Percentiles rank a stretch among this genome's conserved stretches.
phyloP scores from a whole-genome alignment of 2,113 vertebrate genomes.

The Callionymus lyra region DNA sequence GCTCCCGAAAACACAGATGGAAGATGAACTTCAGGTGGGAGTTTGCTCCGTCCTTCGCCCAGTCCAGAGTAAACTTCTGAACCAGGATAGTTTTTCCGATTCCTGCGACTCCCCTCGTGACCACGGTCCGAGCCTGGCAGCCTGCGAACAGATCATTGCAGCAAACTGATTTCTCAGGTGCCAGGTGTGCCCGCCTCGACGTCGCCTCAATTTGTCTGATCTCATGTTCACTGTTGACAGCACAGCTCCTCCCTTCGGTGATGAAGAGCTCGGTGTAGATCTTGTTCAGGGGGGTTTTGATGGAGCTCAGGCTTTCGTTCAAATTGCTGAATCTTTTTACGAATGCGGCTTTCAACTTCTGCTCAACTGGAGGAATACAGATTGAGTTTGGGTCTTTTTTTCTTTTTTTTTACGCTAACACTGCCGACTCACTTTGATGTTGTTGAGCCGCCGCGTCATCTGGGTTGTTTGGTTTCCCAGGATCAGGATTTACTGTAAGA shows the following conservation, averaged over 20 bases:
- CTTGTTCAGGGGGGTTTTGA: constrained; percentile 28
- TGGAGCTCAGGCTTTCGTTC: constrained; percentile 5
- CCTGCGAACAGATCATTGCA: constrained; percentile 38
- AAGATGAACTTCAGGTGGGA: constrained; percentile 41
- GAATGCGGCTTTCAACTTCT: constrained; percentile 26
- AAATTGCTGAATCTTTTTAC: constrained; percentile 34
- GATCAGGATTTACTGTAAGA: too few relatives aligned
- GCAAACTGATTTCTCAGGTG: constrained; percentile 38
- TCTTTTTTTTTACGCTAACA: too few relatives aligned
- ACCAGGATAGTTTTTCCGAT: constrained; percentile 48
- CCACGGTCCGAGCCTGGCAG: constrained; percentile 22
- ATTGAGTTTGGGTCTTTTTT: too few relatives aligned
- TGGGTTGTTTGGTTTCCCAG: too few relatives aligned
- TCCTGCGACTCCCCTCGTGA: constrained; percentile 53
- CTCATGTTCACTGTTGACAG: constrained; percentile 48
- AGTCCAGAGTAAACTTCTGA: constrained; percentile 50
- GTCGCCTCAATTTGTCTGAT: constrained; percentile 38
- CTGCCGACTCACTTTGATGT: too few relatives aligned
- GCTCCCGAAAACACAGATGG: constrained; percentile 43
- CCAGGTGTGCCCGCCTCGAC: constrained; percentile 5
- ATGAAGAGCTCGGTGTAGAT: constrained; percentile 58
- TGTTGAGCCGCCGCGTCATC: too few relatives aligned
- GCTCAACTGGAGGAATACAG: background rate
- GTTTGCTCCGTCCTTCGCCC: constrained; percentile 42
- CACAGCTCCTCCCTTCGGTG: constrained; percentile 27